Evolutionary conservation across 2,888 invertebrate species (phyloP), one percentile per base, ranked within the genome.

Genomic region (Plebejus melissa): DNA sequence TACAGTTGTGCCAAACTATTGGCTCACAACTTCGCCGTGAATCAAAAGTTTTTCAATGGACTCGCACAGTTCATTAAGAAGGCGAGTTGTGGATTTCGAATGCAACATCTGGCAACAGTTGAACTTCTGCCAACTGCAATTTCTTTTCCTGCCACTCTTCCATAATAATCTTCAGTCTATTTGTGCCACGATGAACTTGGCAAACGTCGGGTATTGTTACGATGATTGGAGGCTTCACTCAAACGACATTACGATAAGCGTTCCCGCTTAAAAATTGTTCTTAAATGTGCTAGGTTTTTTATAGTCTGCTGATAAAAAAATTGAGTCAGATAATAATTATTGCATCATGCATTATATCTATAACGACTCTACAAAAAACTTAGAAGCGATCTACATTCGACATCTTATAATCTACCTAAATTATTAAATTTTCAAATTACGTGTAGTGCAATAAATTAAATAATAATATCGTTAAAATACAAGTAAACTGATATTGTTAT

Each of bases 101-200:
- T 79, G 79, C 76, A 81, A 82, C 85, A 85, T 83, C 85, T 85
- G 85, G 79, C 78, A 79, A 76, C 77, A 79, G 83, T 89, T 91
- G 91, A 91, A 89, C 83, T 78, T 82, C 77, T 89, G 90, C 91
- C 90, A 90, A 88, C 82, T 86, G 84, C 83, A 85, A 81, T 82
- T 82, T 82, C 82, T 82, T 83, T 78, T 72, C 78, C 79, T 78
- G 79, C 81, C 79, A 80, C 78, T 82, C 82, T 78, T 80, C 80
- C 82, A 82, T 83, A 84, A 83, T 84, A 83, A 85, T 86, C 82
- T 81, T 75, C 80, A 81, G 83, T 82, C 82, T 83, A 85, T 87
- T 86, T 84, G 81, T 80, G 81, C 81, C 79, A 79, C 80, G 79
- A 80, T 69, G 69, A 76, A 79, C 77, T 80, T 80, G 81, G 79